Conservation (phyloP, 2,113 vertebrate species). For the Tyto alba region DNA sequence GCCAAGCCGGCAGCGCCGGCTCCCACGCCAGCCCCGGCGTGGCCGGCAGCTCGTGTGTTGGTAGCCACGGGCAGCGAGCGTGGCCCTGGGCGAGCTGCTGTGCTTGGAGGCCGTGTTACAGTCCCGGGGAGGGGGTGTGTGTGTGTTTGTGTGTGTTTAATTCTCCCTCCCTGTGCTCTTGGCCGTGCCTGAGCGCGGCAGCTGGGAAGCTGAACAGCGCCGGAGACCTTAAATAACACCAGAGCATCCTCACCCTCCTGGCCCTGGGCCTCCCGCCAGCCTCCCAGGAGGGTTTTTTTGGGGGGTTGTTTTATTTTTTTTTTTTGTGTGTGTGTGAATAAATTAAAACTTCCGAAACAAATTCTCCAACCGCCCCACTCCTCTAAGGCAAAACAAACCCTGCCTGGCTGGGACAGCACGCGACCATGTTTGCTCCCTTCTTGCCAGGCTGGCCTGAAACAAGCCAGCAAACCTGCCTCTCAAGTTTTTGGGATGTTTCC, state of each 20-base stretch:
- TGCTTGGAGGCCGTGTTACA: background rate
- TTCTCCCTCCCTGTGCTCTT: background rate
- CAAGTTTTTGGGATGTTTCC: background rate
- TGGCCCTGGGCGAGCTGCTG: background rate
- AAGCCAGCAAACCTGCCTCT: background rate
- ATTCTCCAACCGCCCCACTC: background rate
- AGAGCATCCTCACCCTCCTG: conserved; percentile 11
- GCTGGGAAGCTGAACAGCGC: background rate
- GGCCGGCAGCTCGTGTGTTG: background rate
- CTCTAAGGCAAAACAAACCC: background rate
- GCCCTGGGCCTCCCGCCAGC: background rate
- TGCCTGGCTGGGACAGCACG: background rate
- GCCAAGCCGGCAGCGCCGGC: background rate
- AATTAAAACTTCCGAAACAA: conserved; percentile 53
- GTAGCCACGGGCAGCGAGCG: background rate
- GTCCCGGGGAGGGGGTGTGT: too few species aligned
- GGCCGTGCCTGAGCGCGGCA: background rate
- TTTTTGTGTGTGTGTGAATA: background rate
- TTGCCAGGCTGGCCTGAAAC: background rate
- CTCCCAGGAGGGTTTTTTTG: background rate
- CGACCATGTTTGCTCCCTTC: background rate
- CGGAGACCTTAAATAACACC: conserved; percentile 52
- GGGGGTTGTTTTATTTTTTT: background rate
- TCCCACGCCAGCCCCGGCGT: background rate
- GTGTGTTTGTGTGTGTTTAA: too few species aligned